phyloP scores from a whole-genome alignment of 2,888 invertebrate genomes.

The Erebia aethiops region DNA sequence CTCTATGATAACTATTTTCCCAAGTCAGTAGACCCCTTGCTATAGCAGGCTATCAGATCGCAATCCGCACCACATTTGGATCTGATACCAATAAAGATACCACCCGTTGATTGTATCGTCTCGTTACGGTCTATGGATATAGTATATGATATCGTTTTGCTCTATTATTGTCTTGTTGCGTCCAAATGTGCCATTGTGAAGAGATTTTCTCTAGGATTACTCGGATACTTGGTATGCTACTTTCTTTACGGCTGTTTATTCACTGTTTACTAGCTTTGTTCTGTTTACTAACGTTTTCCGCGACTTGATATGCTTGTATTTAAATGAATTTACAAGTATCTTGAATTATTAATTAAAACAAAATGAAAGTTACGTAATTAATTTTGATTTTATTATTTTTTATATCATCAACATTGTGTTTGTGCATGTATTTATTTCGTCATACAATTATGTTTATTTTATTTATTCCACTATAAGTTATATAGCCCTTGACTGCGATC shows the following conservation, averaged over 20 bases:
- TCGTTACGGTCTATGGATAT: background rate
- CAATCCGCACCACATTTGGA: conserved; percentile 27
- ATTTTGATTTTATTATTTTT: too few relatives aligned
- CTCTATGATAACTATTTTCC: background rate
- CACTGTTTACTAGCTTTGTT: background rate
- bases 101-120: conserved; percentile 20
- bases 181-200: conserved; percentile 34
- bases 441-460: too few relatives aligned
- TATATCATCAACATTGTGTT: too few relatives aligned
- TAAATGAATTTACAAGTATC: too few relatives aligned
- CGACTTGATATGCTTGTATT: background rate
- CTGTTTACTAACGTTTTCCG: too few relatives aligned
- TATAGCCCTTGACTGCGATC: too few relatives aligned
- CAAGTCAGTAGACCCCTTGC: background rate
- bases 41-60: background rate
- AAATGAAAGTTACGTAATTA: too few relatives aligned
- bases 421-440: too few relatives aligned
- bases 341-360: too few relatives aligned
- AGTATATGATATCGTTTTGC: background rate
- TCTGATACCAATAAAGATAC: conserved; percentile 33
- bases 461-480: too few relatives aligned
- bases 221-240: conserved; percentile 12
- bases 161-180: conserved; percentile 29
- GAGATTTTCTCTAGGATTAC: conserved; percentile 25
- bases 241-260: conserved; percentile 2